Evolutionary conservation across 2,888 invertebrate genomes (phyloP).

Genomic region (Vannuccia rotundouncinata): DNA sequence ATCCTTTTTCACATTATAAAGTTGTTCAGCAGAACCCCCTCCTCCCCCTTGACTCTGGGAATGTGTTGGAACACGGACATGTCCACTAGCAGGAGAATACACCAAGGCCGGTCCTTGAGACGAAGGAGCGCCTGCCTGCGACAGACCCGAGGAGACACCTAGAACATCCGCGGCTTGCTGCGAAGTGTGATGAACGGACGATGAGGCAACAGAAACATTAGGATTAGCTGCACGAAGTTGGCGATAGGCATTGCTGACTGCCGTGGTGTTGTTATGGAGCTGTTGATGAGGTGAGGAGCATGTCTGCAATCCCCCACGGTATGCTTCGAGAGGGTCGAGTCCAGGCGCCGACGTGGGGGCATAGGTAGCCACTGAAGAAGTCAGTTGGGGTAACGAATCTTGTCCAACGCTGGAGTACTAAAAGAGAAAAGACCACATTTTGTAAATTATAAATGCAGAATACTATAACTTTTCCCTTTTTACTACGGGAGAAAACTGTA

Average conservation of each 20-base stretch:
- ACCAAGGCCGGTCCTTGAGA: not conserved
- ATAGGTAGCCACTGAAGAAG: not conserved
- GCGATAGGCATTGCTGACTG: not conserved
- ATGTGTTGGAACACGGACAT: not conserved
- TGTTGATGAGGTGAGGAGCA: not conserved
- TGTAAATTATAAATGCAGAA: no score
- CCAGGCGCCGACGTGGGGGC: no score
- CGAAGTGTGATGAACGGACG: not conserved
- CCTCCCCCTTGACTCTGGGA: no score
- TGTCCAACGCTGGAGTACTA: slow-evolving; percentile 1
- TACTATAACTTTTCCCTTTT: no score
- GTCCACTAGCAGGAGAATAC: not conserved
- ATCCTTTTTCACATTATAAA: slow-evolving; percentile 7
- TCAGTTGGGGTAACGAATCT: not conserved
- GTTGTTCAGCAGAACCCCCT: not conserved
- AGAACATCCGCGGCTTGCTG: not conserved
- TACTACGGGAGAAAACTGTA: no score
- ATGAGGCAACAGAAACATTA: not conserved
- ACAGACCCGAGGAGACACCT: not conserved
- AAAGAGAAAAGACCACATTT: not conserved
- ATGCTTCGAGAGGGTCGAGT: not conserved
- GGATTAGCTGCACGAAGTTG: not conserved
- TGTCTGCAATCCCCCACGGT: not conserved
- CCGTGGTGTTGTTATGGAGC: not conserved
- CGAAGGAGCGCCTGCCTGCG: not conserved